Evolutionary conservation across 2,888 invertebrate genomes (phyloP).

Genomic region (Drosophila mimica): DNA sequence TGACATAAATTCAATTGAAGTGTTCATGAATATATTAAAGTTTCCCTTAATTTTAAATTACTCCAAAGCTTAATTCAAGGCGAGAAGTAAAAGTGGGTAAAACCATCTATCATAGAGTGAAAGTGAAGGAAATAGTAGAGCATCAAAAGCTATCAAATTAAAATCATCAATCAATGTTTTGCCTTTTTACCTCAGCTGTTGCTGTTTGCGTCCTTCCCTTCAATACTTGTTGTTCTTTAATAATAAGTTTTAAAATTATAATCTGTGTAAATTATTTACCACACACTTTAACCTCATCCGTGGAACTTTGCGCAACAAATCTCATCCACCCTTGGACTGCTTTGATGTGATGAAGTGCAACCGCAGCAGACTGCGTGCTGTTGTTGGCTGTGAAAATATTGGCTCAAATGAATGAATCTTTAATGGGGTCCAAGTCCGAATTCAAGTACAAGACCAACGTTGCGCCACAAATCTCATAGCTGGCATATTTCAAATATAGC

Average conservation of each 20-base stretch:
- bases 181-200: slow-evolving; percentile 18
- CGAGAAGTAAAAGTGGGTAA: slow-evolving; percentile 22
- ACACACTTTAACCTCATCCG: slow-evolving; percentile 58
- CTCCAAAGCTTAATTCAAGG: background rate
- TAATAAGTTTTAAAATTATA: slow-evolving; percentile 9
- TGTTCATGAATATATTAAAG: background rate
- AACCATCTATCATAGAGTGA: slow-evolving; percentile 60
- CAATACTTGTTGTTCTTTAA: background rate
- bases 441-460: slow-evolving; percentile 26
- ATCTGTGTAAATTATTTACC: slow-evolving; percentile 11
- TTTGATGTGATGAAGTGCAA: slow-evolving; percentile 54
- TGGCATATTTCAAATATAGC: slow-evolving; percentile 68
- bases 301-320: slow-evolving; percentile 61
- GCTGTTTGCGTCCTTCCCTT: background rate
- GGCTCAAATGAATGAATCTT: slow-evolving; percentile 71
- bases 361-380: slow-evolving; percentile 55
- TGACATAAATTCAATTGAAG: background rate
- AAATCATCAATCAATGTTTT: slow-evolving; percentile 67
- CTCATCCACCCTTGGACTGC: slow-evolving; percentile 25
- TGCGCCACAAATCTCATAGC: slow-evolving; percentile 70
- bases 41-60: background rate
- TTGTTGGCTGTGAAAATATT: slow-evolving; percentile 42
- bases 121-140: slow-evolving; percentile 17
- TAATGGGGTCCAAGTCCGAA: slow-evolving; percentile 63
- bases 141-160: slow-evolving; percentile 53